Evolutionary conservation across 1,140 invertebrate genomes (phyloP).

Genomic region (Euura lappo): DNA sequence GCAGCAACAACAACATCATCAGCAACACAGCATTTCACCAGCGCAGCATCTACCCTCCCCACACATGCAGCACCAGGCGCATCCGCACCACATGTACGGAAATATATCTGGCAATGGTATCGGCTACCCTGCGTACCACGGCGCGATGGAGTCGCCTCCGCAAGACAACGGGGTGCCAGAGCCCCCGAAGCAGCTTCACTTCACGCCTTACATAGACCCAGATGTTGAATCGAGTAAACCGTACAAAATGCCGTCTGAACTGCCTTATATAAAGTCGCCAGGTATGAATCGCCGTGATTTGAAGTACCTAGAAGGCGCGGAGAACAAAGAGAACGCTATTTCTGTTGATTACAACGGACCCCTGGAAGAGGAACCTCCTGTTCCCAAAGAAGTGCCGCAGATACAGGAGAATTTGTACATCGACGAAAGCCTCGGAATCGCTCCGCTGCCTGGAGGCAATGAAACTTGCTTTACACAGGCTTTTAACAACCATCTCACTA

Average conservation of each 20-base stretch:
- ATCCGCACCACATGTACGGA: slow-evolving; percentile 26
- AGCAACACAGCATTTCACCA: slow-evolving; percentile 32
- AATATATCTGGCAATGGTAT: slow-evolving; percentile 29
- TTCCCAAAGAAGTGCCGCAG: slow-evolving; percentile 16
- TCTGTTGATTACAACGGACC: slow-evolving; percentile 42
- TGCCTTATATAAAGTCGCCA: slow-evolving; percentile 54
- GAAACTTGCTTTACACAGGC: slow-evolving; percentile 50
- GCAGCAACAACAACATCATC: slow-evolving; percentile 24
- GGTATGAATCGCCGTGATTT: slow-evolving; percentile 52
- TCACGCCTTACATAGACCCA: slow-evolving; percentile 35
- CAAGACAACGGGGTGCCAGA: slow-evolving; percentile 33
- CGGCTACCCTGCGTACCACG: slow-evolving; percentile 39
- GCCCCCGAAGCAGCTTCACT: slow-evolving; percentile 40
- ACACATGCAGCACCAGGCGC: slow-evolving; percentile 20
- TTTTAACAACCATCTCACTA: slow-evolving; percentile 42
- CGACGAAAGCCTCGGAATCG: slow-evolving; percentile 49
- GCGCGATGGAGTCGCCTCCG: slow-evolving; percentile 35
- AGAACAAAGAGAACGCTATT: slow-evolving; percentile 53
- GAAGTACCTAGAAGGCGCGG: slow-evolving; percentile 51
- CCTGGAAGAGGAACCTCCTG: slow-evolving; percentile 37
- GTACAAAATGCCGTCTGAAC: slow-evolving; percentile 47
- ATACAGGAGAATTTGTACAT: slow-evolving; percentile 45
- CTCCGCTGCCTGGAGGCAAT: slow-evolving; percentile 39
- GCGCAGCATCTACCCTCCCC: slow-evolving; percentile 34
- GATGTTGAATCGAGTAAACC: slow-evolving; percentile 41